These are phyloP conservation scores for Diplodus puntazzo DNA, from an alignment of 2,797 vertebrate genomes.

Conservation along the genomic window DNA sequence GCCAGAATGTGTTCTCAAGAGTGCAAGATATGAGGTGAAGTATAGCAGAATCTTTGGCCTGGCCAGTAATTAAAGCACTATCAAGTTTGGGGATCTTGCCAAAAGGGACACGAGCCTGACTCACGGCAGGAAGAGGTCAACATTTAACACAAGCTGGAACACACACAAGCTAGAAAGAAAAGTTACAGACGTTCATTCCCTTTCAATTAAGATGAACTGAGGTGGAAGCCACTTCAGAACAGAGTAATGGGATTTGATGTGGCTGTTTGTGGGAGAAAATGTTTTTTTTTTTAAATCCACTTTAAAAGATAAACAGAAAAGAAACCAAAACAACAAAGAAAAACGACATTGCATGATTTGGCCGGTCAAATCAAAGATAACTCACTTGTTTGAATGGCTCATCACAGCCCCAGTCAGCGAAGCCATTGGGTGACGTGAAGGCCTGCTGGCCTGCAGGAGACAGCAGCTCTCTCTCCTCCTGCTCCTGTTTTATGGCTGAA, in stretches of 20 bases:
- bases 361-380: slow-evolving; percentile 6
- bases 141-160: slow-evolving; percentile 27
- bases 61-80: slow-evolving; percentile 50
- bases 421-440: slow-evolving; percentile 82
- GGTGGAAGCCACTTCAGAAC: background rate
- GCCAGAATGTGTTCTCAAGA: background rate
- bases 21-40: slow-evolving; percentile 26
- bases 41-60: slow-evolving; percentile 28
- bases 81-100: slow-evolving; percentile 54
- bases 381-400: slow-evolving; percentile 92
- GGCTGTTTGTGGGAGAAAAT: background rate
- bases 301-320: background rate
- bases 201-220: background rate
- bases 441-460: slow-evolving; percentile 78
- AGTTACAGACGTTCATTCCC: background rate
- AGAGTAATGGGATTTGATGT: too few species aligned
- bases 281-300: background rate
- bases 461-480: slow-evolving; percentile 85
- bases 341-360: background rate
- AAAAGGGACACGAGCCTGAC: slow-evolving; percentile 34
- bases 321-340: background rate
- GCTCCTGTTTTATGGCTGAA: slow-evolving; percentile 80
- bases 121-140: slow-evolving; percentile 54
- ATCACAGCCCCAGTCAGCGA: slow-evolving; percentile 88
- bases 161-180: background rate